Evolutionary conservation across 2,113 vertebrate species (phyloP).

Genomic region (Chamaea fasciata): DNA sequence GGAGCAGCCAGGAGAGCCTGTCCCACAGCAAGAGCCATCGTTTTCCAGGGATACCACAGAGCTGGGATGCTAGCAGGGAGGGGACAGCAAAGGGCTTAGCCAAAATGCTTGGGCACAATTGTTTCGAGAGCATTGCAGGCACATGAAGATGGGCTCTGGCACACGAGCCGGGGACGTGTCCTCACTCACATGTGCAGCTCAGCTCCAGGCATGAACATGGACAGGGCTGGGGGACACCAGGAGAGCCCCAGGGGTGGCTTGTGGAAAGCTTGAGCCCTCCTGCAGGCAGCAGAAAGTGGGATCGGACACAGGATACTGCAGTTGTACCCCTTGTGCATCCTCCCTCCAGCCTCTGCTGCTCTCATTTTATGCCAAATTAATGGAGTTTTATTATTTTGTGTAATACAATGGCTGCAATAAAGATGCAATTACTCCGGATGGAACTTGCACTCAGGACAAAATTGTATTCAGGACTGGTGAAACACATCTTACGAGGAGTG

Average conservation of each 20-base stretch:
- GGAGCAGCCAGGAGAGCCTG: neutral
- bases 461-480: neutral
- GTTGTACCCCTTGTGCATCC: neutral
- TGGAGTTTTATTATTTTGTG: neutral
- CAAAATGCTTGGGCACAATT: neutral
- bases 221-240: neutral
- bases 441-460: neutral
- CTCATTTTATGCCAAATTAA: neutral
- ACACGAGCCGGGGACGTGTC: rapidly evolving
- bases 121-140: neutral
- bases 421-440: neutral
- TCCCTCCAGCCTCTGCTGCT: neutral
- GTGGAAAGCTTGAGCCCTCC: neutral
- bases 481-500: neutral
- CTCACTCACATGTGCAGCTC: rapidly evolving
- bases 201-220: rapidly evolving
- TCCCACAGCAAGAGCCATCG: neutral
- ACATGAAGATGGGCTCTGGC: neutral
- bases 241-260: neutral
- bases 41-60: neutral
- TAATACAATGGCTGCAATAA: neutral
- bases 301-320: rapidly evolving
- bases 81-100: neutral
- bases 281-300: neutral
- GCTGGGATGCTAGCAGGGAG: neutral